These are phyloP conservation scores for Drosophila triauraria DNA, from an alignment of 1,140 invertebrate genomes.

Conservation along the genomic window DNA sequence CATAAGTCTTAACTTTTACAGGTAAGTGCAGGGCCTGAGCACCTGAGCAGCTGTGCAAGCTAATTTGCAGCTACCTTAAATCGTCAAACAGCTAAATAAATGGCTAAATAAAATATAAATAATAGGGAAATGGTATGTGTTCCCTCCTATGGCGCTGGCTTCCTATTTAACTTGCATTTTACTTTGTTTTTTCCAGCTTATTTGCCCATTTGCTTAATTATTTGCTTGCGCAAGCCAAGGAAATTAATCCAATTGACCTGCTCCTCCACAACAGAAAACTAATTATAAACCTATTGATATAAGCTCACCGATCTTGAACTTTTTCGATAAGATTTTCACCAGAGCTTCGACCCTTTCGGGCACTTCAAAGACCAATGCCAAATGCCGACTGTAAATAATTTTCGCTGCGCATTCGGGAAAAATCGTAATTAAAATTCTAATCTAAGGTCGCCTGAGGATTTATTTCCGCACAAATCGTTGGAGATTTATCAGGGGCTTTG, in stretches of 20 bases:
- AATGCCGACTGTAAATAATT: constrained; percentile 38
- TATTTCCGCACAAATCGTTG: constrained; percentile 2
- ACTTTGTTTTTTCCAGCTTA: constrained; percentile 2
- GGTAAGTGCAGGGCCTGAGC: constrained; percentile 7
- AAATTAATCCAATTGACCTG: constrained; percentile 50
- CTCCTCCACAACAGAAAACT: constrained; percentile 27
- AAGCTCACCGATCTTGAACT: constrained; percentile 42
- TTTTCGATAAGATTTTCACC: constrained; percentile 37
- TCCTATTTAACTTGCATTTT: constrained; percentile 38
- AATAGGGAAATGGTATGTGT: constrained; percentile 35
- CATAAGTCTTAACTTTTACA: not conserved
- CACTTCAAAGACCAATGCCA: constrained; percentile 26
- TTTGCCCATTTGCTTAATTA: constrained; percentile 14
- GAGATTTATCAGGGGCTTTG: constrained; percentile 20
- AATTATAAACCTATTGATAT: constrained; percentile 47
- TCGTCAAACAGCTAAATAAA: constrained; percentile 23
- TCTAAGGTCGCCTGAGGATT: constrained; percentile 24
- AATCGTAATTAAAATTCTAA: constrained; percentile 53
- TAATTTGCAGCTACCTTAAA: constrained; percentile 58
- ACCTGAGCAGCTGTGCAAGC: constrained; percentile 67
- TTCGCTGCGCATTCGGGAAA: constrained; percentile 29
- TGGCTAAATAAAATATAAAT: constrained; percentile 40
- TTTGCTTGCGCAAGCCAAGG: constrained; percentile 38
- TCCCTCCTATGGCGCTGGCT: constrained; percentile 20
- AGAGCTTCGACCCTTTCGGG: constrained; percentile 29